Evolutionary conservation across 2,888 invertebrate genomes (phyloP).

Genomic region (Zootermopsis nevadensis): DNA sequence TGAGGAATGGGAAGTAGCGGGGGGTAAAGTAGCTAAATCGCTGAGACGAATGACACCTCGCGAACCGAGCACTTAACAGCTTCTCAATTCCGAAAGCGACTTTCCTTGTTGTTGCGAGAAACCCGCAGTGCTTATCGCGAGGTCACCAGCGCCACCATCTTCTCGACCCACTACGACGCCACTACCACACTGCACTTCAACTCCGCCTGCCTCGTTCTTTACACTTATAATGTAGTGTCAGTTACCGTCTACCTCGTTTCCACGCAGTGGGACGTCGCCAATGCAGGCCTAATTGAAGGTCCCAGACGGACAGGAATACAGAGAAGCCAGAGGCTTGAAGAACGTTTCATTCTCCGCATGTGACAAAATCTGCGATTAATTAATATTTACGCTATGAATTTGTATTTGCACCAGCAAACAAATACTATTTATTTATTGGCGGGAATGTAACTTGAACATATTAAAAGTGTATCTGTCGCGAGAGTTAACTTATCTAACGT

Average conservation of each 20-base stretch:
- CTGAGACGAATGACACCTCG: conserved; percentile 31
- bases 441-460: no score
- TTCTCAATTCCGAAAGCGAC: conserved; percentile 30
- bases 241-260: no score
- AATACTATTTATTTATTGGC: no score
- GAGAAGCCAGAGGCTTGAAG: no score
- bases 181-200: neutral
- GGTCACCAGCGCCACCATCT: neutral
- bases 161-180: neutral
- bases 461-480: no score
- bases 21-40: conserved; percentile 37
- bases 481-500: no score
- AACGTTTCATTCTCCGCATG: no score
- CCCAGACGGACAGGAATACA: no score
- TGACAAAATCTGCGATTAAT: no score
- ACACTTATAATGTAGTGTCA: neutral
- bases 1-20: neutral
- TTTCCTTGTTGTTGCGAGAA: conserved; percentile 32
- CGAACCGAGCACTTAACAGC: conserved; percentile 25
- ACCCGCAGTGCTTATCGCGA: conserved; percentile 21
- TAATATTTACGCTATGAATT: no score
- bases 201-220: neutral
- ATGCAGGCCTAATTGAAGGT: no score
- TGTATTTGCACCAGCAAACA: no score
- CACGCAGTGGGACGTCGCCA: neutral